These are phyloP conservation scores for Narcine bancroftii DNA, from an alignment of 2,113 vertebrate genomes.

Conservation along the genomic window DNA sequence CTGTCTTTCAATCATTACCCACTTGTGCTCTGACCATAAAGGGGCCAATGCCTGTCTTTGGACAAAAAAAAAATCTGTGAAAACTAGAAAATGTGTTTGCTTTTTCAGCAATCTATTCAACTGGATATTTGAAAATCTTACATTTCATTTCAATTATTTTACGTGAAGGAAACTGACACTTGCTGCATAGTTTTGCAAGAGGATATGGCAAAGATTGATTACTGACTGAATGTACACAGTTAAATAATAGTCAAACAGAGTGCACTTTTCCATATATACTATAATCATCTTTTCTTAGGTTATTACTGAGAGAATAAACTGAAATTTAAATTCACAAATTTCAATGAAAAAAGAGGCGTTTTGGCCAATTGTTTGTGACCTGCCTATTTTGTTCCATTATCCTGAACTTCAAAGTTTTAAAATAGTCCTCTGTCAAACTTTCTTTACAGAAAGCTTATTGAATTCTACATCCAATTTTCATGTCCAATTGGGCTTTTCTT, in stretches of 20 bases:
- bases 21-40: neutral
- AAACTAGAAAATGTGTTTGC: conserved; percentile 22
- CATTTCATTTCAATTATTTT: conserved; percentile 20
- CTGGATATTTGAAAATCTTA: conserved; percentile 28
- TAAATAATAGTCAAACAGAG: neutral
- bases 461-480: neutral
- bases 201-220: neutral
- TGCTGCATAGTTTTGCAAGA: conserved; percentile 5
- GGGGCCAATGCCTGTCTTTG: neutral
- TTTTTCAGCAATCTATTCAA: conserved; percentile 30
- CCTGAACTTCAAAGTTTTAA: neutral
- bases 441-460: neutral
- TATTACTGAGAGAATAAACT: neutral
- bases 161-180: neutral
- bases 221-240: conserved; percentile 31
- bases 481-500: neutral
- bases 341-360: neutral
- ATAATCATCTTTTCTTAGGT: neutral
- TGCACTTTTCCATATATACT: conserved; percentile 14
- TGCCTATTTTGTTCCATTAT: neutral
- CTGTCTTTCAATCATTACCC: neutral
- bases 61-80: conserved; percentile 16
- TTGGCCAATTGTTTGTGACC: neutral
- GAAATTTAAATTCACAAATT: neutral
- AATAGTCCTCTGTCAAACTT: neutral